Conservation (phyloP, 2,113 vertebrate genomes). For the Rutilus rutilus region DNA sequence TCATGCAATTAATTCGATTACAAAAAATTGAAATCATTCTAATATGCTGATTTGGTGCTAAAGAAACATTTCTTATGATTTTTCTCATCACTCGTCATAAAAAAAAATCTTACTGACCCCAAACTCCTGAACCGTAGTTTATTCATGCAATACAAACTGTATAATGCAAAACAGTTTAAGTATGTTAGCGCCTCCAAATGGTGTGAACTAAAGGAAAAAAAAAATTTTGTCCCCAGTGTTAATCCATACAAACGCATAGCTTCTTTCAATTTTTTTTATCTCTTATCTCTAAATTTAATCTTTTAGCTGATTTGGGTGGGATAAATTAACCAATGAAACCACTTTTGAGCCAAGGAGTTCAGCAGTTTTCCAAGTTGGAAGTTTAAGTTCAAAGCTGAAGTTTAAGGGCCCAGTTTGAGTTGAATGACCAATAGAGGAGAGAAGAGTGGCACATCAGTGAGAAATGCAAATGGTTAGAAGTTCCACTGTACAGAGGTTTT, state of each 20-base stretch:
- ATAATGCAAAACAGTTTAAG: not conserved
- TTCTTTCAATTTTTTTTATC: not conserved
- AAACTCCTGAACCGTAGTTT: too few species aligned
- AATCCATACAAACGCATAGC: not conserved
- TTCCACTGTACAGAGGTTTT: not conserved
- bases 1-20: not conserved
- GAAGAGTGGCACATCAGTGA: too few species aligned
- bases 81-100: too few species aligned
- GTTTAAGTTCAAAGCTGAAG: too few species aligned
- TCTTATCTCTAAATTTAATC: too few species aligned
- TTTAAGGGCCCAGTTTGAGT: too few species aligned
- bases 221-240: not conserved
- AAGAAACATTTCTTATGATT: too few species aligned
- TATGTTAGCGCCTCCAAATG: not conserved
- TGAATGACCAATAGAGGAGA: too few species aligned
- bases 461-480: too few species aligned
- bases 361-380: not conserved
- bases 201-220: not conserved
- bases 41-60: too few species aligned
- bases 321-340: not conserved
- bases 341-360: not conserved
- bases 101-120: too few species aligned
- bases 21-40: not conserved
- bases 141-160: too few species aligned
- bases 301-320: not conserved